Percentiles rank a stretch among this genome's conserved stretches.
phyloP scores from a whole-genome alignment of 2,797 vertebrate genomes.

The Mormyrus proboscirostris region DNA sequence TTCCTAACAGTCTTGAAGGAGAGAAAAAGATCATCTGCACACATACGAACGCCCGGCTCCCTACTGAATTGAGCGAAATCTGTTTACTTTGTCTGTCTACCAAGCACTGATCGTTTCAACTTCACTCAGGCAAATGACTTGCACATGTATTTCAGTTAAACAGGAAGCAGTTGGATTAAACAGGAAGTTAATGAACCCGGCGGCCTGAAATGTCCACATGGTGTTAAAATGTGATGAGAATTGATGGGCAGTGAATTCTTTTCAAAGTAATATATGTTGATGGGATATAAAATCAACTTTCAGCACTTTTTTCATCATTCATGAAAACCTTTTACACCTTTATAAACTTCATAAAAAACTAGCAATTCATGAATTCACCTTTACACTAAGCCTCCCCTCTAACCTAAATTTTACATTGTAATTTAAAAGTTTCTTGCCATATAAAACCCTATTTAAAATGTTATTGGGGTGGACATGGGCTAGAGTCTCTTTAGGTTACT shows the following conservation, averaged over 20 bases:
- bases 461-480: background rate
- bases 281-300: background rate
- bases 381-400: constrained; percentile 34
- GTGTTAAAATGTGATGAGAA: too few species aligned
- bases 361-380: background rate
- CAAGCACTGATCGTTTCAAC: background rate
- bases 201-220: background rate
- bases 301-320: background rate
- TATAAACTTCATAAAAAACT: background rate
- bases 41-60: background rate
- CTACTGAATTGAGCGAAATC: background rate
- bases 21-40: background rate
- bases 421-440: background rate
- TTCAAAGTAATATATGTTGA: background rate
- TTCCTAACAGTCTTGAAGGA: background rate
- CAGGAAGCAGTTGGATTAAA: constrained; percentile 16
- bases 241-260: background rate
- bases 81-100: constrained; percentile 5
- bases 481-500: background rate
- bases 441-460: background rate
- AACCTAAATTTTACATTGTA: constrained; percentile 32
- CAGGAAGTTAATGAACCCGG: constrained; percentile 5
- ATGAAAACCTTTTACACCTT: background rate
- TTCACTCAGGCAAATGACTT: constrained; percentile 1
- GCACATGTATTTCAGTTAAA: constrained; percentile 9